Evolutionary conservation across 2,888 invertebrate species (phyloP).

Genomic region (Belgica antarctica): DNA sequence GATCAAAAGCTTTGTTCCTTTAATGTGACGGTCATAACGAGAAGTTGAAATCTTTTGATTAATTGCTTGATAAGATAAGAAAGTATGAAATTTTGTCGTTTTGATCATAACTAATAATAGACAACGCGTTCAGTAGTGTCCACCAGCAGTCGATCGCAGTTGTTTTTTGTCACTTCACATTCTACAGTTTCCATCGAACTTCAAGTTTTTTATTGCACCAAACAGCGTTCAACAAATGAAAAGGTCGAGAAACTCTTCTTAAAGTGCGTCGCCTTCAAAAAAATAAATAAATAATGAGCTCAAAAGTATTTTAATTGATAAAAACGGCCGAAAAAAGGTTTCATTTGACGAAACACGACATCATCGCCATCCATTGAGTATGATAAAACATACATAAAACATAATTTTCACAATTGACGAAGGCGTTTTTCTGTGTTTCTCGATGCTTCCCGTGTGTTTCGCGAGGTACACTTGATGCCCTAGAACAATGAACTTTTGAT

Average conservation of each 20-base stretch:
- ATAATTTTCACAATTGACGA: slow-evolving; percentile 17
- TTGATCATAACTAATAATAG: no score
- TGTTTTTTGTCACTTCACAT: no score
- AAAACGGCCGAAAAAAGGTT: neutral
- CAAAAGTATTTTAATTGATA: slow-evolving; percentile 29
- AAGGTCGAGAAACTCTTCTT: slow-evolving; percentile 10
- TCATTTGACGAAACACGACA: slow-evolving; percentile 22
- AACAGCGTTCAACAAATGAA: no score
- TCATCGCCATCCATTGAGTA: slow-evolving; percentile 2
- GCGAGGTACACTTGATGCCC: neutral
- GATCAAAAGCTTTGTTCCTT: neutral
- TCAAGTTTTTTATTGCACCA: no score
- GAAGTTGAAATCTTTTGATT: neutral
- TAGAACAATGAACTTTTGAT: slow-evolving; percentile 6
- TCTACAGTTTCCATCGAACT: no score
- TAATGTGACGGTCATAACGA: neutral
- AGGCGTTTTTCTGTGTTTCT: neutral
- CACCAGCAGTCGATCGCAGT: no score
- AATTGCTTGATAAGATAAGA: slow-evolving; percentile 3
- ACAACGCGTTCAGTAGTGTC: no score
- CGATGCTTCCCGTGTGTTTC: neutral
- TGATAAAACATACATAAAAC: slow-evolving; percentile 10
- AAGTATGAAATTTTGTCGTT: no score
- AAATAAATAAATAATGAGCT: slow-evolving; percentile 20
- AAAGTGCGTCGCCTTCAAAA: neutral